These are phyloP conservation scores for Petrocephalus zakoni DNA, from an alignment of 2,113 vertebrate species.

Conservation along the genomic window DNA sequence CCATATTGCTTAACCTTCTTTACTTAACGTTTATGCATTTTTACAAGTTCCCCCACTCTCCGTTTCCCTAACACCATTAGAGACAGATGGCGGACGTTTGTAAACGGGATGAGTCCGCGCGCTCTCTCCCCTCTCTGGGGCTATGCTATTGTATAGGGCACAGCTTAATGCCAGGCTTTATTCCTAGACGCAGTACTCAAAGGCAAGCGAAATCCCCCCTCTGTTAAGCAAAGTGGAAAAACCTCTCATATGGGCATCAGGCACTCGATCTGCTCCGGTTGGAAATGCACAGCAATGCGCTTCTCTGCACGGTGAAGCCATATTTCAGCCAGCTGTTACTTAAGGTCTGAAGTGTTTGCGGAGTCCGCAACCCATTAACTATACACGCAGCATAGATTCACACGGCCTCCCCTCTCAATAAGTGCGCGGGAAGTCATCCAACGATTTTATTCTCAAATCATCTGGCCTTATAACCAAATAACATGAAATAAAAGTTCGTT, in stretches of 20 bases:
- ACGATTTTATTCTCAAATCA: not conserved
- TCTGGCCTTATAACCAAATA: not conserved
- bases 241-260: constrained; percentile 30
- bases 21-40: constrained; percentile 43
- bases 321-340: constrained; percentile 15
- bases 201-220: constrained; percentile 46
- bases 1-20: constrained; percentile 37
- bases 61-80: constrained; percentile 43
- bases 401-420: not conserved
- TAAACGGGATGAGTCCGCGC: constrained; percentile 20
- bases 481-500: not conserved
- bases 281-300: constrained; percentile 19
- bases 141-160: constrained; percentile 39
- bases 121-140: constrained; percentile 26
- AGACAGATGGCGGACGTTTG: constrained; percentile 43
- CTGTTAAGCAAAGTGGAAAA: constrained; percentile 28
- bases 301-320: constrained; percentile 34
- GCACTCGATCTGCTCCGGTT: not conserved
- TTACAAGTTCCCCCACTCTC: constrained; percentile 35
- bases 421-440: not conserved
- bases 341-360: constrained; percentile 19
- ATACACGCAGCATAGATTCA: not conserved
- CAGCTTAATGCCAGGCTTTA: constrained; percentile 43
- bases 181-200: constrained; percentile 1
- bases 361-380: not conserved